Conservation (phyloP, 2,888 invertebrate genomes). For the Lasioglossum figueresi region DNA sequence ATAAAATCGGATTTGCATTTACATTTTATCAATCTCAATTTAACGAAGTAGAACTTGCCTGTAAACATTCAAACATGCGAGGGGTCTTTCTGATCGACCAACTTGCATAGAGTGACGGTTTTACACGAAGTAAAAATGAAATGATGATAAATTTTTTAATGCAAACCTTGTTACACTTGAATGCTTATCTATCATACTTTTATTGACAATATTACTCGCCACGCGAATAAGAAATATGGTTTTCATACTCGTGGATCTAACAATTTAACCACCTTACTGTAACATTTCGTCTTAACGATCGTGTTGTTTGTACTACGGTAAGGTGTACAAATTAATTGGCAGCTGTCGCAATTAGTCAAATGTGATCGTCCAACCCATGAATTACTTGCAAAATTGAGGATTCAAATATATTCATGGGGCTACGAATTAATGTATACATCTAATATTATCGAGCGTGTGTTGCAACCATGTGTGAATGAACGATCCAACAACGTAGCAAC, state of each 20-base stretch:
- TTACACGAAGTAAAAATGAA: too few relatives aligned
- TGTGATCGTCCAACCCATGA: neutral
- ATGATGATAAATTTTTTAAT: neutral
- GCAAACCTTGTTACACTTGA: too few relatives aligned
- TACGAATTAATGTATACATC: neutral
- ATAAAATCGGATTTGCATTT: neutral
- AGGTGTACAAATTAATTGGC: neutral
- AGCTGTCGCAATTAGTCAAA: neutral
- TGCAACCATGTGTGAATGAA: neutral
- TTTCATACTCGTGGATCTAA: neutral
- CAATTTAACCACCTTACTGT: neutral
- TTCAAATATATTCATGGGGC: neutral
- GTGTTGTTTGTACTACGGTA: neutral
- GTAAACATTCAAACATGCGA: neutral
- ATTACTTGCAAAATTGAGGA: neutral
- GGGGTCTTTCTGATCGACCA: too few relatives aligned
- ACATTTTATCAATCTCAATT: neutral
- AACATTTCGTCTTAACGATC: neutral
- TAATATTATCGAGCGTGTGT: neutral
- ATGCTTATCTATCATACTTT: too few relatives aligned
- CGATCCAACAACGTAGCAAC: neutral
- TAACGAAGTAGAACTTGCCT: neutral
- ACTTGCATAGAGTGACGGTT: too few relatives aligned
- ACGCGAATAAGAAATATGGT: neutral
- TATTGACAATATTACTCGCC: neutral